Base-by-base conservation (phyloP, 2,113 vertebrate genomes). In the Sigmodon hispidus region DNA sequence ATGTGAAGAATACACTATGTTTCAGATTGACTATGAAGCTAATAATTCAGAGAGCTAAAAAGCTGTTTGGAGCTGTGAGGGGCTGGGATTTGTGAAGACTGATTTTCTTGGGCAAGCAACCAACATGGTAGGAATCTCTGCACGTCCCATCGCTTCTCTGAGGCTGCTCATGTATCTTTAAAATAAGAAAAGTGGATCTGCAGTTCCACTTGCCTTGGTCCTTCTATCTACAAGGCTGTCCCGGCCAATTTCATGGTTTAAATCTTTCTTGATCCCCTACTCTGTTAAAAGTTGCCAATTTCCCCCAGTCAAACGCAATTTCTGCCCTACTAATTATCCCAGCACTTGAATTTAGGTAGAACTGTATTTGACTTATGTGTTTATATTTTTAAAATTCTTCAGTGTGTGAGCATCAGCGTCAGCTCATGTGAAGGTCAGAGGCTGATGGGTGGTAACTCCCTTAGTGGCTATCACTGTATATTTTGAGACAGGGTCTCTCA, bases 1-100 rank as follows among this genome's bases (percentile, higher is more conserved):
- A 40, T 24, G 36, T 34, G 89, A 87, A 52, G 43, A 73, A 88
- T 31, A 87, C 5, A 81, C 55, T 80, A 75, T 50, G 77, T 57
- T 95, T 95, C 89, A 65, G 69, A 84, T 11, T 92, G 72, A 94
- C 81, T 85, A 91, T 87, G 80, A 96, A 92, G 83, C 22, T 59
- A 94, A 86, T 89, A 92, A 92, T 92, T 95, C 89, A 70, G 90
- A 96, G 72, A 95, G 67, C 59, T 72, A 88, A 65, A 91, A 91
- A 97, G 86, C 67, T n/a, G 55, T 65, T 92, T n/a, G 48, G 89
- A 87, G 50, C 67, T 63, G 63, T 69, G 0, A 19, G 55, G 89
- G 76, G 90, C 31, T 55, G 75, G 83, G 75, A 94, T 87, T 75
- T 83, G 79, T 67, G 57, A 88, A 94, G 81, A 70, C 84, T n/a